A percentile compares a stretch with the other conserved stretches of the same genome.
Evolutionary conservation across 2,113 vertebrate species (phyloP).

Genomic region (Pygathrix nemaeus): DNA sequence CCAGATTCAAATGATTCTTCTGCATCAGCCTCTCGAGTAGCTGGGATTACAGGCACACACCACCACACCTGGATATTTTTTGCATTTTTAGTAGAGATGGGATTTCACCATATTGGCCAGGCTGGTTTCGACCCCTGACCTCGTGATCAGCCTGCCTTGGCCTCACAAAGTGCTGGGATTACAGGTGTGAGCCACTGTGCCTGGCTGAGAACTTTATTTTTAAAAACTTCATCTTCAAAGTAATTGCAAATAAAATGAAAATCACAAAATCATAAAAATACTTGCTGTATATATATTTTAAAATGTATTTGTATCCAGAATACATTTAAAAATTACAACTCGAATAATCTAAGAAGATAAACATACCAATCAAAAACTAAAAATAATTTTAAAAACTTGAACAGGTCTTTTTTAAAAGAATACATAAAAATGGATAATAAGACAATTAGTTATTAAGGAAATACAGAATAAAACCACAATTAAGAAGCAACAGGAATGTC

Average conservation of each 20-base stretch:
- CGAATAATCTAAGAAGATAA: background rate
- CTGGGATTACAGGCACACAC: too few relatives aligned
- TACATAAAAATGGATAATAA: background rate
- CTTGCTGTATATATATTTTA: background rate
- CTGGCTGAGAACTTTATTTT: background rate
- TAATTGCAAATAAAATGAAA: background rate
- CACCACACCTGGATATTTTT: too few relatives aligned
- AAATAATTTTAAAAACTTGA: background rate
- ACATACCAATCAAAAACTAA: background rate
- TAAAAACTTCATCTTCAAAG: background rate
- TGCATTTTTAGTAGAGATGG: too few relatives aligned
- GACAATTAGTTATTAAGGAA: background rate
- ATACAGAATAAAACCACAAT: background rate
- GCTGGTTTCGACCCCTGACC: too few relatives aligned
- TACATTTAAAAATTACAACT: background rate
- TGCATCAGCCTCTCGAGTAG: too few relatives aligned
- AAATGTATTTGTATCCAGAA: background rate
- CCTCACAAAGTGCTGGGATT: too few relatives aligned
- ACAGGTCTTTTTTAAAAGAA: background rate
- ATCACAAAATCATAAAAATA: background rate
- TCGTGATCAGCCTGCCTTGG: too few relatives aligned
- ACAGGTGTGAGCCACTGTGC: too few relatives aligned
- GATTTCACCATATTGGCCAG: too few relatives aligned
- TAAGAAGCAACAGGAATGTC: background rate
- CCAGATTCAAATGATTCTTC: too few relatives aligned